phyloP scores from a whole-genome alignment of 2,113 vertebrate genomes.

The Neofelis nebulosa region DNA sequence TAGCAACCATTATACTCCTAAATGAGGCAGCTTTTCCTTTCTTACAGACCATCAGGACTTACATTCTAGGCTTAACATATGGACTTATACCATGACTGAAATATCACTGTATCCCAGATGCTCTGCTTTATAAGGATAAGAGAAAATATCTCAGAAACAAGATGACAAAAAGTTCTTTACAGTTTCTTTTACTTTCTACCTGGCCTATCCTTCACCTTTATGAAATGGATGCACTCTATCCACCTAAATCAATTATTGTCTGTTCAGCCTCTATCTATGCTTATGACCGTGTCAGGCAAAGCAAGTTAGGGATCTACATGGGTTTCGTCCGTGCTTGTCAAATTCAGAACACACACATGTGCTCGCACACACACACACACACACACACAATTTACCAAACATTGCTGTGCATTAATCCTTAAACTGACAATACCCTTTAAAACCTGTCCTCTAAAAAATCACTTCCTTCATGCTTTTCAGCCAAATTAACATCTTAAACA shows the following conservation, averaged over 20 bases:
- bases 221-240: background rate
- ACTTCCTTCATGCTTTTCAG: background rate
- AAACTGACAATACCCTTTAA: background rate
- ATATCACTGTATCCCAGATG: background rate
- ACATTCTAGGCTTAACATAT: background rate
- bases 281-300: background rate
- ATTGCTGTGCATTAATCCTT: background rate
- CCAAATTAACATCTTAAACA: constrained; percentile 43
- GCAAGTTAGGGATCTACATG: background rate
- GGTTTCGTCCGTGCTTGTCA: background rate
- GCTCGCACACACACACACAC: background rate
- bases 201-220: background rate
- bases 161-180: background rate
- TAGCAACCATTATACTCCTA: background rate
- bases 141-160: background rate
- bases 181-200: background rate
- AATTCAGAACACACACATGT: background rate
- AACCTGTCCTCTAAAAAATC: background rate
- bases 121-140: background rate
- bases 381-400: background rate
- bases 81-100: background rate
- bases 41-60: background rate
- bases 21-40: background rate
- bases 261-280: background rate
- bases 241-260: background rate